Base-by-base conservation (phyloP, 92 coral and sea anemone genomes). In the Epizoanthus fatuus region DNA sequence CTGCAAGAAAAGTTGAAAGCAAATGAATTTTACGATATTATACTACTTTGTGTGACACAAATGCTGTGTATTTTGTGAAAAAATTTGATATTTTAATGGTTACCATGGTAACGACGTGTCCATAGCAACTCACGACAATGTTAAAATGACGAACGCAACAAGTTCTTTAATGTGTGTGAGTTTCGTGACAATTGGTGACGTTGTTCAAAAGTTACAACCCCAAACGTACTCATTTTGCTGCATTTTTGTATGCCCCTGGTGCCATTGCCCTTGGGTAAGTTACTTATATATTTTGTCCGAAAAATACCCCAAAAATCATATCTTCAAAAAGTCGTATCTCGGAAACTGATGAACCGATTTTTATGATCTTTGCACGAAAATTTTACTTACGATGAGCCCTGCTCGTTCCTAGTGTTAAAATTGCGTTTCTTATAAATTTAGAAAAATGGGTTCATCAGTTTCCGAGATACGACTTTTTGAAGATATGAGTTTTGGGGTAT, bases 71-170 rank as follows among this genome's bases (percentile, higher is more conserved):
- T 45, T n/a, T n/a, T 15, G 17, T 45, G 59, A 60, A 51, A 49
- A 49, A 52, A 52, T 10, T 72, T 20, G 29, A 60, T 60, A 53
- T 44, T 70, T 70, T 70, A 53, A 32, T 70, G 29, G 32, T 70
- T 70, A 11, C 49, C 63, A 74, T 74, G 78, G 65, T 55, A 54
- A 54, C 51, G 58, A 45, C 80, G 65, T 74, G 4, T 74, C 79
- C 64, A 74, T 74, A 44, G 64, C 64, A 74, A 74, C 65, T 74
- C 49, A 54, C 16, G 64, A 74, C 13, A 14, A 74, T 22, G 39
- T 74, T 65, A 22, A 29, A 74, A 70, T 53, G 20, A 25, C 16
- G 80, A 74, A 74, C 65, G 7, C 52, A 3, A 74, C 65, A 32
- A 74, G 51, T 54, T 54, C 64, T 74, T 74, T 74, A 4, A 22